Conservation (phyloP, 1,140 invertebrate genomes). For the Diorhabda elongata region DNA sequence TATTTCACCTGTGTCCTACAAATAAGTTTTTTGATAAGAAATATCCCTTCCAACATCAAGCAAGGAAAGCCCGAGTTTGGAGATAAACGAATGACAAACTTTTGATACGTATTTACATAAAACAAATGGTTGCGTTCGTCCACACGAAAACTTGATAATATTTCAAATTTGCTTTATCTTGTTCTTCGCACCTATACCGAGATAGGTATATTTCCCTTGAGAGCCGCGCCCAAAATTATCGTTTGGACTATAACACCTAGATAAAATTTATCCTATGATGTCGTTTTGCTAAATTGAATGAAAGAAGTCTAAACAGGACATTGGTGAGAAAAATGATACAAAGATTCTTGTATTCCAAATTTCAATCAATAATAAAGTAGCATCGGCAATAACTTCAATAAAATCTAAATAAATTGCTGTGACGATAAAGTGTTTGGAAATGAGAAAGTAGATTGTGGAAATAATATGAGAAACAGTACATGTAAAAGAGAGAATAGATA, state of each 20-base stretch:
- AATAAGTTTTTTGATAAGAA: neutral
- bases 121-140: constrained; percentile 48
- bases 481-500: no score
- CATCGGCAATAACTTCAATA: no score
- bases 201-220: constrained; percentile 44
- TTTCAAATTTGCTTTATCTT: constrained; percentile 41
- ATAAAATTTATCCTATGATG: neutral
- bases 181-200: constrained; percentile 32
- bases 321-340: no score
- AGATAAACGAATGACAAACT: constrained; percentile 36
- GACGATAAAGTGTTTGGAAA: no score
- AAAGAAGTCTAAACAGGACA: no score
- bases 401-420: no score
- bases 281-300: neutral
- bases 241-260: constrained; percentile 4
- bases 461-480: no score
- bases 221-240: constrained; percentile 22
- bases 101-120: constrained; percentile 39
- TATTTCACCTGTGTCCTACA: neutral
- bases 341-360: no score
- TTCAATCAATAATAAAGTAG: no score
- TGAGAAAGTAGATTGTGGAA: no score
- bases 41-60: constrained; percentile 5
- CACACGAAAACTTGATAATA: constrained; percentile 50
- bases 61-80: constrained; percentile 11